Evolutionary conservation across 2,113 vertebrate species (phyloP).

Genomic region (Xiphophorus couchianus): DNA sequence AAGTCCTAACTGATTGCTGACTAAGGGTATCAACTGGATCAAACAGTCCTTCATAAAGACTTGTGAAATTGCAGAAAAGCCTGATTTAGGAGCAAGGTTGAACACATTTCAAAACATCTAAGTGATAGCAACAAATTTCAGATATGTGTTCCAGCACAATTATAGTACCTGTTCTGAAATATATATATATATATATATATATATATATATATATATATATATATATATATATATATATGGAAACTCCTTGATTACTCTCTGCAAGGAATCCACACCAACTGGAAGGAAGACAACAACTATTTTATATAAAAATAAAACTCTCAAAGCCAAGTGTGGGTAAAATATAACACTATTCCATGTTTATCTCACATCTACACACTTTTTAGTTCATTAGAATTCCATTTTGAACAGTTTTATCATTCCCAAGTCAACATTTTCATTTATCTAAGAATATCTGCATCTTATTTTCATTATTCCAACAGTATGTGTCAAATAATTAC

Average conservation of each 20-base stretch:
- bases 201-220: no score
- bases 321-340: conserved; percentile 1
- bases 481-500: conserved; percentile 45
- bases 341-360: conserved; percentile 24
- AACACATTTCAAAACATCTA: conserved; percentile 35
- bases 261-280: background rate
- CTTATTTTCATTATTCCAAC: conserved; percentile 48
- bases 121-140: conserved; percentile 18
- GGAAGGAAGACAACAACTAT: background rate
- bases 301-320: background rate
- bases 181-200: no score
- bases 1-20: conserved; percentile 5
- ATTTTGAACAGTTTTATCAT: conserved; percentile 25
- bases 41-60: background rate
- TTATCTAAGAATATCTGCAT: conserved; percentile 23
- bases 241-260: background rate
- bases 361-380: background rate
- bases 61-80: conserved; percentile 35
- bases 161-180: background rate
- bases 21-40: conserved; percentile 19
- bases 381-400: conserved; percentile 42
- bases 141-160: conserved; percentile 9
- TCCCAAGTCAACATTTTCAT: conserved; percentile 35
- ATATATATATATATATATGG: background rate
- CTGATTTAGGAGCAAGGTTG: conserved; percentile 12